Evolutionary conservation across 2,888 invertebrate genomes (phyloP), one percentile per base, ranked within the genome.

Genomic region (Andrena bicolor): DNA sequence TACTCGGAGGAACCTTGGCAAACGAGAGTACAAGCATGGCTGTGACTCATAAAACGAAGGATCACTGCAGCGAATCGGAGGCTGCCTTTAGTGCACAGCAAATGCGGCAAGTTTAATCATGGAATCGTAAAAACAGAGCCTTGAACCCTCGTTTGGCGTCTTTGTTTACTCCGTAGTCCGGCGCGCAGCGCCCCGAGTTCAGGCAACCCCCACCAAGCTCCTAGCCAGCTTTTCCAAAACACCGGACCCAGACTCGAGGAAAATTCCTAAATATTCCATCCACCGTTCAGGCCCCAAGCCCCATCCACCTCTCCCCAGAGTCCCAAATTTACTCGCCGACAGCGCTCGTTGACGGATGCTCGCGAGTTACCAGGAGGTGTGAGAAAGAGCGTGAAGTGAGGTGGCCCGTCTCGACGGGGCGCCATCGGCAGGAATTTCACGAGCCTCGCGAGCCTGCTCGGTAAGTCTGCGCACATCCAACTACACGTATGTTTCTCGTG

Each of bases 401-500:
- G 41, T 13, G 41, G 41, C 41, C 41, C 41, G 41, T 41, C 41
- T 4, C 41, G 41, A 41, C 41, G 41, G 41, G 41, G 41, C 41
- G 41, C 41, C 41, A 16, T 41, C 41, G 41, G 41, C 41, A 41
- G 41, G 41, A 41, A 41, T 41, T 41, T 41, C 23, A 20, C 53
- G 53, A n/a, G 16, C 41, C 6, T 30, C 26, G 53, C 68, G 2
- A n/a, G 30, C 30, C 8, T 5, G 53, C 35, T 41, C 70, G 10
- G 49, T 26, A 35, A 73, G 49, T 48, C n/a, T 26, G 32, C 48
- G 51, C 48, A 71, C 41, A 4, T 16, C 16, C 41, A 5, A 48
- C 53, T 32, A 8, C 56, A 76, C n/a, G 32, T 48, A 1, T 41
- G 6, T 70, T 28, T 64, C 41, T 65, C 64, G 64, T 79, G 32